Conservation (phyloP, 2,113 vertebrate genomes). For the Clinocottus analis region DNA sequence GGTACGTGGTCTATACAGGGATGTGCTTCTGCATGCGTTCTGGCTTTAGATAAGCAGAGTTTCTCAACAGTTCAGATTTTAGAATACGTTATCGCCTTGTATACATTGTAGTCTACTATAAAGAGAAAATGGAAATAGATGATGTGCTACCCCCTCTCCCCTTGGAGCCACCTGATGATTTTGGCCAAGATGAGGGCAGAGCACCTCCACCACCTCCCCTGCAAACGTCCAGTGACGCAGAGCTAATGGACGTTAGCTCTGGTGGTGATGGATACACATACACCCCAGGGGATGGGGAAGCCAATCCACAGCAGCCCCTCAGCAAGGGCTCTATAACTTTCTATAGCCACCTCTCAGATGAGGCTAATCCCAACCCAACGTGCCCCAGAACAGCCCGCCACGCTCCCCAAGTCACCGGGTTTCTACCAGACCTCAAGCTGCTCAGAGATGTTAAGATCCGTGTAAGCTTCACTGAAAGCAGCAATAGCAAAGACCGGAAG, state of each 20-base stretch:
- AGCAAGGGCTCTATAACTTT: slow-evolving; percentile 90
- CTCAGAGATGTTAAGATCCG: slow-evolving; percentile 98
- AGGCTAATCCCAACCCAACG: slow-evolving; percentile 84
- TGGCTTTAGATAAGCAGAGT: slow-evolving; percentile 66
- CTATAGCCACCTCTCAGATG: slow-evolving; percentile 86
- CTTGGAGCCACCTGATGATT: slow-evolving; percentile 90
- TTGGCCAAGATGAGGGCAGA: slow-evolving; percentile 87
- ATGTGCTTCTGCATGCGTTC: slow-evolving; percentile 88
- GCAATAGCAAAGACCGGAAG: slow-evolving; percentile 95
- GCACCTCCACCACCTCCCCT: slow-evolving; percentile 99
- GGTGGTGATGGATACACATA: slow-evolving; percentile 99
- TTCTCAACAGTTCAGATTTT: slow-evolving; percentile 34
- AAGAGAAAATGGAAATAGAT: slow-evolving; percentile 89
- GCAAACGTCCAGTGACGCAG: slow-evolving; percentile 99
- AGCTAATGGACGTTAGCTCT: slow-evolving; percentile 99
- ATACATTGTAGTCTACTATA: slow-evolving; percentile 42
- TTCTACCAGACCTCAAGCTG: slow-evolving; percentile 95
- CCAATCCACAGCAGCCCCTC: slow-evolving; percentile 84
- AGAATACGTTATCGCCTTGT: slow-evolving; percentile 26
- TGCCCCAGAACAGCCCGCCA: slow-evolving; percentile 97
- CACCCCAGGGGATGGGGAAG: slow-evolving; percentile 91
- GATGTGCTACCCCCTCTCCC: slow-evolving; percentile 93
- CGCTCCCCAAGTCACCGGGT: slow-evolving; percentile 92
- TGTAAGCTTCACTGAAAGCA: slow-evolving; percentile 95
- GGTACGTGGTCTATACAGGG: slow-evolving; percentile 81